These are phyloP conservation scores for Trimorus sp. DNA, from an alignment of 2,888 invertebrate genomes.

Conservation along the genomic window DNA sequence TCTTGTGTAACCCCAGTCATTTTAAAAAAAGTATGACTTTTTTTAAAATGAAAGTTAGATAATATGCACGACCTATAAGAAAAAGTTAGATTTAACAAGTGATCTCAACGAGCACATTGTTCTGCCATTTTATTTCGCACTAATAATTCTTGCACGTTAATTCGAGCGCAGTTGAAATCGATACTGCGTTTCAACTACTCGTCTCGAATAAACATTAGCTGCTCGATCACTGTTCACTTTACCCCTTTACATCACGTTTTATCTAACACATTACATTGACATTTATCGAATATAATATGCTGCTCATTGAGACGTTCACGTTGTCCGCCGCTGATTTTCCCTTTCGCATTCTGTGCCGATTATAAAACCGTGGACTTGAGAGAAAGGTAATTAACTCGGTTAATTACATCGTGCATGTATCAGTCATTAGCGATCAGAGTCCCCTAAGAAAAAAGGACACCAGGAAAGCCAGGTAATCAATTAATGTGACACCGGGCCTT, in stretches of 20 bases:
- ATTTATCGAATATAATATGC: slow-evolving; percentile 22
- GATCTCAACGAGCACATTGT: no score
- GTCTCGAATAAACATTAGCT: slow-evolving; percentile 11
- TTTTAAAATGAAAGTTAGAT: no score
- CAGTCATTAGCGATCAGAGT: slow-evolving; percentile 17
- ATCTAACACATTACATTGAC: slow-evolving; percentile 27
- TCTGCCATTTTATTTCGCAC: no score
- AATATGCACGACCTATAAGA: no score
- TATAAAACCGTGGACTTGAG: slow-evolving; percentile 25
- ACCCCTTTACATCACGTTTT: slow-evolving; percentile 16
- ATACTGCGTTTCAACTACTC: slow-evolving; percentile 11
- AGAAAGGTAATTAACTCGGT: slow-evolving; percentile 36
- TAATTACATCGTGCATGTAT: slow-evolving; percentile 21
- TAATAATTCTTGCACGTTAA: no score
- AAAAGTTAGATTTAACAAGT: no score
- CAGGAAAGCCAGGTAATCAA: slow-evolving; percentile 10
- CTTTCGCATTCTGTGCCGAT: slow-evolving; percentile 11
- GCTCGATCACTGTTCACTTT: slow-evolving; percentile 4
- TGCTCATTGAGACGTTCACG: slow-evolving; percentile 30
- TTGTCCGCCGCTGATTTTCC: slow-evolving; percentile 21
- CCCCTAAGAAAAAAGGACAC: background rate
- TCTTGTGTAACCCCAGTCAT: no score
- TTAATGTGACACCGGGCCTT: slow-evolving; percentile 16
- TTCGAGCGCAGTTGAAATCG: slow-evolving; percentile 7
- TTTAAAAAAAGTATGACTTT: no score